Evolutionary conservation across 2,113 vertebrate genomes (phyloP).

Genomic region (Melanerpes aurifrons): DNA sequence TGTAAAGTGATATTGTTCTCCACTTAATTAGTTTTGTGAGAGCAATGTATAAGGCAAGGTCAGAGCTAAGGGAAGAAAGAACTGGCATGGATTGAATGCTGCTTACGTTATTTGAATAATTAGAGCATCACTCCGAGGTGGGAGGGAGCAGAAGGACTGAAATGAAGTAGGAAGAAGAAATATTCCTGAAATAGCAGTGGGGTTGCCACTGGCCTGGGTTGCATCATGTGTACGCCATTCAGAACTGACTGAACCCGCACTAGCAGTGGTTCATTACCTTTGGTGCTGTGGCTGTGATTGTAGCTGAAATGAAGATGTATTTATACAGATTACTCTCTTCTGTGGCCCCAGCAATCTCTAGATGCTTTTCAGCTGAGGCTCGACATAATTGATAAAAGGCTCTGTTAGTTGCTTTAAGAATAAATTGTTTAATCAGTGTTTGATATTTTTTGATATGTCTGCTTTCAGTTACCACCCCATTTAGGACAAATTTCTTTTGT

Average conservation of each 20-base stretch:
- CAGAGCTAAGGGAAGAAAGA: slow-evolving; percentile 53
- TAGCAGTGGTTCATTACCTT: neutral
- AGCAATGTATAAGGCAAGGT: slow-evolving; percentile 53
- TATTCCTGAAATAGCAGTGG: slow-evolving; percentile 10
- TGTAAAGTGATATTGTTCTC: slow-evolving; percentile 32
- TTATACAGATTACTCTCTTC: neutral
- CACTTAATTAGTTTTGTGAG: slow-evolving; percentile 62
- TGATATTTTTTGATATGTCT: neutral
- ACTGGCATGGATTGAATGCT: slow-evolving; percentile 26
- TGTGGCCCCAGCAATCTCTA: neutral
- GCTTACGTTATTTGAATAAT: slow-evolving; percentile 57
- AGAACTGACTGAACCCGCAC: neutral
- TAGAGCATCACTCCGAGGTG: slow-evolving; percentile 41
- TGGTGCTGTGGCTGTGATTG: neutral
- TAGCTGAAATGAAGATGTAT: neutral
- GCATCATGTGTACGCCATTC: neutral
- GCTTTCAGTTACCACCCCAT: neutral
- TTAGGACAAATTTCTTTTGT: neutral
- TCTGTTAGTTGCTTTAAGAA: neutral
- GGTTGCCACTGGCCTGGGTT: neutral
- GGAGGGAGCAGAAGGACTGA: slow-evolving; percentile 36
- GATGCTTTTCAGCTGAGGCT: neutral
- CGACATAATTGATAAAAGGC: neutral
- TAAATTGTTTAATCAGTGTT: neutral
- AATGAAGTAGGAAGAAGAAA: slow-evolving; percentile 1